phyloP scores from a whole-genome alignment of 2,888 invertebrate genomes.

The Blastobasis lacticolella region DNA sequence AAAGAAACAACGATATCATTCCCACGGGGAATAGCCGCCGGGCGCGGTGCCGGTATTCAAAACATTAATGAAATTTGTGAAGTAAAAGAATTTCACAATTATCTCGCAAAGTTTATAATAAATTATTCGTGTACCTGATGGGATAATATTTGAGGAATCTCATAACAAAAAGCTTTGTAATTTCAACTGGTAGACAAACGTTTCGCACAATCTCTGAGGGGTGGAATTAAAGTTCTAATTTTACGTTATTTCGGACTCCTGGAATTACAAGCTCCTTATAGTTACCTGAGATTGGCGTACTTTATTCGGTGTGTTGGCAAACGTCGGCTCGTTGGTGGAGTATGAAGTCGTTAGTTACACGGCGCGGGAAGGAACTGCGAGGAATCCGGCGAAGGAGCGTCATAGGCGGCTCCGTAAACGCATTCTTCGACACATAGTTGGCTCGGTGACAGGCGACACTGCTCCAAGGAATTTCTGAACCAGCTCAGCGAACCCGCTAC shows the following conservation, averaged over 20 bases:
- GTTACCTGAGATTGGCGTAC: too few relatives aligned
- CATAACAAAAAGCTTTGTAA: slow-evolving; percentile 42
- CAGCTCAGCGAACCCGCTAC: slow-evolving; percentile 41
- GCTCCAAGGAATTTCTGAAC: slow-evolving; percentile 46
- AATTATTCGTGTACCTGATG: slow-evolving; percentile 35
- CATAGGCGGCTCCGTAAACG: slow-evolving; percentile 69
- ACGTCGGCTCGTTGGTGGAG: too few relatives aligned
- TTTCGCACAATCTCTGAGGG: slow-evolving; percentile 7
- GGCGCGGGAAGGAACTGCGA: slow-evolving; percentile 9
- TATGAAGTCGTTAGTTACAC: slow-evolving; percentile 1
- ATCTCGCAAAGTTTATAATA: slow-evolving; percentile 35
- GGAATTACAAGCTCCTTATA: too few relatives aligned
- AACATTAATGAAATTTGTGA: slow-evolving; percentile 22
- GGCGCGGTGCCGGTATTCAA: slow-evolving; percentile 11
- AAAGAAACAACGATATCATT: slow-evolving; percentile 1
- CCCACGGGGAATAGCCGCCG: slow-evolving; percentile 1
- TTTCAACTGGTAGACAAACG: slow-evolving; percentile 31
- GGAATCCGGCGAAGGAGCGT: slow-evolving; percentile 52
- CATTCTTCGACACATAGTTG: slow-evolving; percentile 73
- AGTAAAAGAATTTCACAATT: slow-evolving; percentile 27
- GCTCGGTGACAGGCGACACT: slow-evolving; percentile 55
- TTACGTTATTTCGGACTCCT: too few relatives aligned
- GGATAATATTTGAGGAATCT: slow-evolving; percentile 44
- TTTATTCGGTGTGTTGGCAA: too few relatives aligned
- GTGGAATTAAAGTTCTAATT: too few relatives aligned